phyloP scores from a whole-genome alignment of 2,888 invertebrate genomes.

The Archips crataeganus region DNA sequence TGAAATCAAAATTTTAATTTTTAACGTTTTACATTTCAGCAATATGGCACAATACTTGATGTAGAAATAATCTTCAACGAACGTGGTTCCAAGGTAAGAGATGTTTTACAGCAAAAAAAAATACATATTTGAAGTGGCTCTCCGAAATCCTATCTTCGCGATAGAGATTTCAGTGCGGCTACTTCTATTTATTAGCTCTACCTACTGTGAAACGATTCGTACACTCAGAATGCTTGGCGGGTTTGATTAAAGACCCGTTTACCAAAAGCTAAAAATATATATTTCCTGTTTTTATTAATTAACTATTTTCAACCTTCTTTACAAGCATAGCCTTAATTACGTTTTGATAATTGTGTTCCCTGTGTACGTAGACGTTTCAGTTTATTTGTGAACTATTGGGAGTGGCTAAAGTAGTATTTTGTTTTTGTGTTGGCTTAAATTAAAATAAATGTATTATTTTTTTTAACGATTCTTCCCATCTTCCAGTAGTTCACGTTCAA shows the following conservation, averaged over 20 bases:
- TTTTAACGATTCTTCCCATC: constrained; percentile 10
- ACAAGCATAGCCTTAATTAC: neutral
- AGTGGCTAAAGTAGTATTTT: neutral
- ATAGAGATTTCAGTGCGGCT: constrained; percentile 66
- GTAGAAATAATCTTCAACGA: constrained; percentile 99
- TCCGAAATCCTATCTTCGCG: constrained; percentile 62
- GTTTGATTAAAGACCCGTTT: constrained; percentile 1
- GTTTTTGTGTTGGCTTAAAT: neutral
- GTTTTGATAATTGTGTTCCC: constrained; percentile 6
- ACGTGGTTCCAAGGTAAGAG: constrained; percentile 99
- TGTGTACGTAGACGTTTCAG: constrained; percentile 26
- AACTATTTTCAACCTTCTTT: neutral
- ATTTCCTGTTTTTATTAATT: too few species aligned
- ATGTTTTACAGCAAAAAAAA: constrained; percentile 48
- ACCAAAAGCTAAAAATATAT: neutral
- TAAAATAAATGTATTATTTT: neutral
- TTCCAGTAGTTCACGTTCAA: constrained; percentile 50
- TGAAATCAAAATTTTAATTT: constrained; percentile 53
- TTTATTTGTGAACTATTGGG: constrained; percentile 34
- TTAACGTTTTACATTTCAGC: constrained; percentile 89
- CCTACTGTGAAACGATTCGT: constrained; percentile 23
- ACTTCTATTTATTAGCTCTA: constrained; percentile 46
- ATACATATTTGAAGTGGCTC: constrained; percentile 62
- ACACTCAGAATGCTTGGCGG: constrained; percentile 9
- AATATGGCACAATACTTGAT: constrained; percentile 99